Conservation (phyloP, 1,140 invertebrate genomes). For the Polypedilum pembai region DNA sequence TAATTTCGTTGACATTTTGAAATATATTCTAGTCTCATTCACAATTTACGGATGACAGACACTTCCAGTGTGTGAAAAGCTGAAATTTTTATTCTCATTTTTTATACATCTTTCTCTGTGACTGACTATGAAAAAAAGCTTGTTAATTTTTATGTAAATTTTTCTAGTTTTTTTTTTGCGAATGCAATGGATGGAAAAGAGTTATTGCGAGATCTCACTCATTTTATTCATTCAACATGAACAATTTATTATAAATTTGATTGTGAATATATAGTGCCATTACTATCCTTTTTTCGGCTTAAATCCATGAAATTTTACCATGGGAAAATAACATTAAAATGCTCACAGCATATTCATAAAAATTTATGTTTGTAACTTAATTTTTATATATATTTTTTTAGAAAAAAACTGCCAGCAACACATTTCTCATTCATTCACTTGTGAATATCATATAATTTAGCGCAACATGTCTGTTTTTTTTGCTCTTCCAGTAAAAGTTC, state of each 20-base stretch:
- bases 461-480: background rate
- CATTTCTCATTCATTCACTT: background rate
- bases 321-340: background rate
- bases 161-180: background rate
- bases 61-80: background rate
- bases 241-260: slow-evolving; percentile 13
- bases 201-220: background rate
- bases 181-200: background rate
- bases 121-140: background rate
- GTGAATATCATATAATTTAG: background rate
- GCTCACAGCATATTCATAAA: background rate
- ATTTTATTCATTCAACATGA: background rate
- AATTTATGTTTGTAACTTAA: slow-evolving; percentile 14
- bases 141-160: background rate
- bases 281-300: background rate
- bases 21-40: slow-evolving; percentile 13
- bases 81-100: background rate
- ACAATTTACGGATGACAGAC: slow-evolving; percentile 16
- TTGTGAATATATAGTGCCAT: background rate
- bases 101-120: no score
- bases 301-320: background rate
- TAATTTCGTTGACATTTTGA: slow-evolving; percentile 18
- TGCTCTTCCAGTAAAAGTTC: no score
- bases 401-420: background rate
- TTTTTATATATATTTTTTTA: background rate